phyloP scores from a whole-genome alignment of 2,888 invertebrate genomes.

The Magallana nippona region DNA sequence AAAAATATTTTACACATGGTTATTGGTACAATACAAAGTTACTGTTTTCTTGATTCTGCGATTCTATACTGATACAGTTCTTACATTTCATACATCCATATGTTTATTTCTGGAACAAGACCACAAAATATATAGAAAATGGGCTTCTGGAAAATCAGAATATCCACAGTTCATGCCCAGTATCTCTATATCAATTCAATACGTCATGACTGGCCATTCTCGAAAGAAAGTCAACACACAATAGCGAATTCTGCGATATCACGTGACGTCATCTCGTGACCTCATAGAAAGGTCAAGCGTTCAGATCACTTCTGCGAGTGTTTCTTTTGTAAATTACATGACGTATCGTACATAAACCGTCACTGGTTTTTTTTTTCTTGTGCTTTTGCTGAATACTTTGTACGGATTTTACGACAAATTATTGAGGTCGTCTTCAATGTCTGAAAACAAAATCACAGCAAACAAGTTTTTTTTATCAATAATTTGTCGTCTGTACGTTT shows the following conservation, averaged over 20 bases:
- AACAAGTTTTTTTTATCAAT: slow-evolving; percentile 1
- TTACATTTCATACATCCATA: too few relatives aligned
- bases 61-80: not conserved
- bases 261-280: not conserved
- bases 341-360: not conserved
- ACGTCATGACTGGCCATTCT: slow-evolving; percentile 33
- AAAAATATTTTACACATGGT: not conserved
- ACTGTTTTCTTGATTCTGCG: not conserved
- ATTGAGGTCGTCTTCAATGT: slow-evolving; percentile 23
- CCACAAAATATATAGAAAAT: too few relatives aligned
- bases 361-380: not conserved
- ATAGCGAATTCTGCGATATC: not conserved
- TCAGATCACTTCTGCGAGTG: not conserved
- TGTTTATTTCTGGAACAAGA: too few relatives aligned
- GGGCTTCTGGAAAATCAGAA: too few relatives aligned
- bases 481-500: slow-evolving; percentile 1
- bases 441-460: slow-evolving; percentile 30
- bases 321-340: not conserved
- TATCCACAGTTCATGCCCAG: too few relatives aligned
- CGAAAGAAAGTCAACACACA: slow-evolving; percentile 11
- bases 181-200: not conserved
- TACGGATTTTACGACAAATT: slow-evolving; percentile 25
- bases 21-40: not conserved
- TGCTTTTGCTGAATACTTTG: not conserved
- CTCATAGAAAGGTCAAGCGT: not conserved